phyloP scores from a whole-genome alignment of 2,888 invertebrate genomes.

The Serrognathus titanus region DNA sequence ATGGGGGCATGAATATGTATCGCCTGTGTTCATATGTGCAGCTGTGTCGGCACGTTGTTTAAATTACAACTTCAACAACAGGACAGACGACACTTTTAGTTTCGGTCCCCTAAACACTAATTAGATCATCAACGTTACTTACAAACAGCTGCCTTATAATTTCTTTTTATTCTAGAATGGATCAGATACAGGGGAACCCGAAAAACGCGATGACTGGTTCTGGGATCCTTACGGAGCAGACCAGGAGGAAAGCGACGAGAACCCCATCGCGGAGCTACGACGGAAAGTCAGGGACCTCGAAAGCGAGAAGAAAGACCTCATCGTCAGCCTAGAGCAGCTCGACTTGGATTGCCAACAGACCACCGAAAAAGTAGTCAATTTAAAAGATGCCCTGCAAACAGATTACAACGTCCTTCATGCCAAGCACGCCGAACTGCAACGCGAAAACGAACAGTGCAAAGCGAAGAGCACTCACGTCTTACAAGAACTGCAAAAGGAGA shows the following conservation, averaged over 20 bases:
- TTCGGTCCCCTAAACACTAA: too few species aligned
- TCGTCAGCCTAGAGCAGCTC: conserved; percentile 40
- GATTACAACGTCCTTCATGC: conserved; percentile 44
- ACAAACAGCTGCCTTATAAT: too few species aligned
- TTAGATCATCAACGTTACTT: too few species aligned
- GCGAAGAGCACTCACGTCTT: conserved; percentile 25
- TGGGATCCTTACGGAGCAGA: conserved; percentile 50
- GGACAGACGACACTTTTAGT: too few species aligned
- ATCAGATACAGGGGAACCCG: conserved; percentile 40
- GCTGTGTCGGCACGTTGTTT: conserved; percentile 15
- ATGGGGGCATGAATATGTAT: conserved; percentile 26
- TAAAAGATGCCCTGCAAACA: conserved; percentile 42
- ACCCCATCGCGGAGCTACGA: conserved; percentile 1
- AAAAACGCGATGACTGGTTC: conserved; percentile 54
- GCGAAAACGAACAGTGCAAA: conserved; percentile 52
- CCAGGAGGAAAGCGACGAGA: conserved; percentile 6
- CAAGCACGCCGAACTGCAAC: conserved; percentile 53
- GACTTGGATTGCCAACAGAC: conserved; percentile 46
- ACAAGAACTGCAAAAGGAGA: conserved; percentile 16
- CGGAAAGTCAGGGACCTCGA: conserved; percentile 32
- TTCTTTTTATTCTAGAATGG: conserved; percentile 36
- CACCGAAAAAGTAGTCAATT: conserved; percentile 39
- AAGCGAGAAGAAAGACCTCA: conserved; percentile 40
- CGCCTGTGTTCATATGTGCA: conserved; percentile 15
- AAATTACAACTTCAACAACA: neutral